These are phyloP conservation scores for Cheilosia grossa DNA, from an alignment of 2,888 invertebrate genomes.

Conservation along the genomic window DNA sequence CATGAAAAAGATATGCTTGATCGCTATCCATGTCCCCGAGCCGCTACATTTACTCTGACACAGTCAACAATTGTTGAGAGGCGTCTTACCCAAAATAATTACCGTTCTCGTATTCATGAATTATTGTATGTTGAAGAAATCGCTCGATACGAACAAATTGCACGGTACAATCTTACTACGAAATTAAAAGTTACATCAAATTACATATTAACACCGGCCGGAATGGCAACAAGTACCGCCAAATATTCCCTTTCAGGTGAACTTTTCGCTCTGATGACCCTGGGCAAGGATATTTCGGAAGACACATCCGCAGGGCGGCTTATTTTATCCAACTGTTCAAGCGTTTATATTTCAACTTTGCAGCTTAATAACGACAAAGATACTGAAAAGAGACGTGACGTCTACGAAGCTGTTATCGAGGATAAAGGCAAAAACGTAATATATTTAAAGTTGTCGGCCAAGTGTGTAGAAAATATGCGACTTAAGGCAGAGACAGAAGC, in stretches of 20 bases:
- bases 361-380: conserved; percentile 60
- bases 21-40: conserved; percentile 87
- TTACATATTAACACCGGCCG: conserved; percentile 88
- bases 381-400: conserved; percentile 82
- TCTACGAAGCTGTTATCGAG: conserved; percentile 90
- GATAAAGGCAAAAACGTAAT: conserved; percentile 92
- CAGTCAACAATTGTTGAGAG: conserved; percentile 87
- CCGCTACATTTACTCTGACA: conserved; percentile 87
- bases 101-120: conserved; percentile 89
- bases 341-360: conserved; percentile 85
- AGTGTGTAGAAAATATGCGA: conserved; percentile 86
- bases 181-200: conserved; percentile 86
- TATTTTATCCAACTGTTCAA: conserved; percentile 90
- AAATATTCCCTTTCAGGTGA: conserved; percentile 91
- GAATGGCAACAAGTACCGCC: conserved; percentile 88
- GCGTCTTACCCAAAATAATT: conserved; percentile 87
- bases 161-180: conserved; percentile 88
- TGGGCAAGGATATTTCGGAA: conserved; percentile 90
- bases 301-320: conserved; percentile 92
- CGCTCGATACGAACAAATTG: conserved; percentile 88
- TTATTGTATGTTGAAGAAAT: conserved; percentile 91
- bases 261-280: conserved; percentile 88
- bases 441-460: conserved; percentile 88
- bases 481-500: conserved; percentile 87
- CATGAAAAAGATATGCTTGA: conserved; percentile 85